These are phyloP conservation scores for Nephila pilipes DNA, from an alignment of 1,140 invertebrate species.

Conservation along the genomic window DNA sequence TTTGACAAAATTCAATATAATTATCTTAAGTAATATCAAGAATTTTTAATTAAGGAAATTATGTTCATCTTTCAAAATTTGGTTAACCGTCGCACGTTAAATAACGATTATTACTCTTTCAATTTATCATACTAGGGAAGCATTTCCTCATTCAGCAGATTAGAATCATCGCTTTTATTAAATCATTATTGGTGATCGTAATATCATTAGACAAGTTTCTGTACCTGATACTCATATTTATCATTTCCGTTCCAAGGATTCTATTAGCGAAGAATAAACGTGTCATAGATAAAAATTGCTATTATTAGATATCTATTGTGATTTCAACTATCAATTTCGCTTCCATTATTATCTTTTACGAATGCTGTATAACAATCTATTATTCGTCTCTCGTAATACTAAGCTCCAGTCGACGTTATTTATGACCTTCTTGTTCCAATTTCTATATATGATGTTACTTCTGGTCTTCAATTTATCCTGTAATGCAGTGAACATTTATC, in stretches of 20 bases:
- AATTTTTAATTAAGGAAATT: too few species aligned
- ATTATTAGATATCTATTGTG: constrained; percentile 60
- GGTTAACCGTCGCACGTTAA: too few species aligned
- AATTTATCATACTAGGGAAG: too few species aligned
- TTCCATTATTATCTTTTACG: constrained; percentile 42
- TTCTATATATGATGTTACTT: background rate
- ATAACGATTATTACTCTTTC: too few species aligned
- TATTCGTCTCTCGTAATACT: background rate
- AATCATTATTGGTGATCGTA: background rate
- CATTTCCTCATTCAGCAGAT: too few species aligned
- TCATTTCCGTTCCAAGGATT: background rate
- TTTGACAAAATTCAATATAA: too few species aligned
- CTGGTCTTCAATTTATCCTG: background rate
- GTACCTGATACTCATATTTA: background rate
- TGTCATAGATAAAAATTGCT: constrained; percentile 46
- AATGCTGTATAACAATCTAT: constrained; percentile 40
- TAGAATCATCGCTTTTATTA: background rate
- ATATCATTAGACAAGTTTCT: background rate
- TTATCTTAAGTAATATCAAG: too few species aligned
- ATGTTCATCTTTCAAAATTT: too few species aligned
- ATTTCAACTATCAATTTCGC: constrained; percentile 50
- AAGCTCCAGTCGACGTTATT: background rate
- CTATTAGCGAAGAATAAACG: background rate
- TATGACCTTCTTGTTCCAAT: constrained; percentile 3
- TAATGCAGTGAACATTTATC: background rate